Percentiles rank a stretch among this genome's conserved stretches.
phyloP scores from a whole-genome alignment of 2,888 invertebrate species.

The Lordiphosa fenestrarum region DNA sequence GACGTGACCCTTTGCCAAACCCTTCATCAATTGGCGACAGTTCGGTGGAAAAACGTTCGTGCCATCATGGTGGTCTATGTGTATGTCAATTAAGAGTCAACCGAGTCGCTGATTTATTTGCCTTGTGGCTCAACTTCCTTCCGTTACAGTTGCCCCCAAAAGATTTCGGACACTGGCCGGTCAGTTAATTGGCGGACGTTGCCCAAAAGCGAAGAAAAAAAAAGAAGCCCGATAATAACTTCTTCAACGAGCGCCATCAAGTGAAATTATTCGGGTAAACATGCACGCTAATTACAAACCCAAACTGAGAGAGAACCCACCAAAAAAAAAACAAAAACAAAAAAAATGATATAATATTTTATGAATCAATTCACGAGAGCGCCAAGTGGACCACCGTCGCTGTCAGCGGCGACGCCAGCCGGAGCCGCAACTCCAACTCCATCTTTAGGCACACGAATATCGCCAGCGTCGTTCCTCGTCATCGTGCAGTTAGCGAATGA shows the following conservation, averaged over 20 bases:
- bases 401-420: slow-evolving; percentile 54
- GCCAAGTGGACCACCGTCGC: slow-evolving; percentile 75
- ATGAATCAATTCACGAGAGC: slow-evolving; percentile 75
- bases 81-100: slow-evolving; percentile 65
- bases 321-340: neutral
- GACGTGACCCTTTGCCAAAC: slow-evolving; percentile 59
- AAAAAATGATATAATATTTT: slow-evolving; percentile 75
- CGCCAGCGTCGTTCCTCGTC: slow-evolving; percentile 51
- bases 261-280: slow-evolving; percentile 74
- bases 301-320: neutral
- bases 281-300: slow-evolving; percentile 68
- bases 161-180: slow-evolving; percentile 59
- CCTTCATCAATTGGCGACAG: slow-evolving; percentile 68
- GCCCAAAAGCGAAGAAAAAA: slow-evolving; percentile 32
- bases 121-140: slow-evolving; percentile 52
- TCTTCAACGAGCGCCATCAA: slow-evolving; percentile 74
- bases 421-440: slow-evolving; percentile 11
- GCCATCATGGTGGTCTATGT: slow-evolving; percentile 56
- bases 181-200: slow-evolving; percentile 73
- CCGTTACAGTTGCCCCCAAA: slow-evolving; percentile 59
- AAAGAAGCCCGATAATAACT: slow-evolving; percentile 58
- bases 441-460: slow-evolving; percentile 66
- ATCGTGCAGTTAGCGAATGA: slow-evolving; percentile 74
- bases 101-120: slow-evolving; percentile 61
- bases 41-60: slow-evolving; percentile 28